Evolutionary conservation across 2,113 vertebrate genomes (phyloP).

Genomic region (Strix aluco): DNA sequence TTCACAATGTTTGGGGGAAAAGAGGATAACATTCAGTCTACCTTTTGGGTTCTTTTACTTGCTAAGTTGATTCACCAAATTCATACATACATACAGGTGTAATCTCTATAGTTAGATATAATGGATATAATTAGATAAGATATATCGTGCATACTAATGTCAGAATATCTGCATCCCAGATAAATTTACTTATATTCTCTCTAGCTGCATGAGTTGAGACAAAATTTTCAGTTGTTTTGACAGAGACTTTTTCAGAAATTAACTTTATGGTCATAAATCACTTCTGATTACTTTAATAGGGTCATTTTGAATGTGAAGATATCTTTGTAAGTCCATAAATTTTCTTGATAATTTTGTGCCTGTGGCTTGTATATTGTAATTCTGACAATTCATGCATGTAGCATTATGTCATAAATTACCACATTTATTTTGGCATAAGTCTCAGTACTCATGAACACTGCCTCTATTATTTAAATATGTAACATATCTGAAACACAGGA

Average conservation of each 20-base stretch:
- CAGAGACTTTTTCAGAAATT: background rate
- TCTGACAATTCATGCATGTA: slow-evolving; percentile 67
- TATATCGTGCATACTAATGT: background rate
- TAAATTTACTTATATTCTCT: background rate
- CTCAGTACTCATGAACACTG: background rate
- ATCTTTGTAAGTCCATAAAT: slow-evolving; percentile 47
- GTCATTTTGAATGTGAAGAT: slow-evolving; percentile 38
- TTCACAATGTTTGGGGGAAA: background rate
- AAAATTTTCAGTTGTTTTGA: slow-evolving; percentile 10
- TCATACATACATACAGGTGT: background rate
- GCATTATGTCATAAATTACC: slow-evolving; percentile 50
- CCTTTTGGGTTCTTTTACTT: background rate
- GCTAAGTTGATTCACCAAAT: background rate
- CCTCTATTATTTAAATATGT: background rate
- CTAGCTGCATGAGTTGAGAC: background rate
- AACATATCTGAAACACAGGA: background rate
- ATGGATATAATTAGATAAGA: background rate
- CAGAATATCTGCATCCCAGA: background rate
- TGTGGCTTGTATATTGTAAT: slow-evolving; percentile 33
- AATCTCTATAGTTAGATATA: background rate
- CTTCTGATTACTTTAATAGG: slow-evolving; percentile 11
- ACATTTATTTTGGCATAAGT: slow-evolving; percentile 31
- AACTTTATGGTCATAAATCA: slow-evolving; percentile 38
- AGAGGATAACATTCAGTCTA: background rate
- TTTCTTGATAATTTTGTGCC: slow-evolving; percentile 46